Conservation (phyloP, 2,797 vertebrate species). For the Novumbra hubbsi region DNA sequence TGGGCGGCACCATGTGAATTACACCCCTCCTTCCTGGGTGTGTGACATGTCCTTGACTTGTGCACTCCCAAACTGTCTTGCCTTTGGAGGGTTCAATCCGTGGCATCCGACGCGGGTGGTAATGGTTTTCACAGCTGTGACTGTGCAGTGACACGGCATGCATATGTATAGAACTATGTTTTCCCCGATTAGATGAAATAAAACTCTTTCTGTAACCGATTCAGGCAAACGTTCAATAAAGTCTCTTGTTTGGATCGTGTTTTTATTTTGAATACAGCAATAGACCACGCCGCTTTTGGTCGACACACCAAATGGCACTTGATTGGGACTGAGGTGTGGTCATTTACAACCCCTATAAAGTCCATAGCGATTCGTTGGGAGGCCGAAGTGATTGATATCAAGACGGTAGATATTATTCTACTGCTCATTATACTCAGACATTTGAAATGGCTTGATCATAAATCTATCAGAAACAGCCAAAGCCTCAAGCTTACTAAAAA, state of each 20-base stretch:
- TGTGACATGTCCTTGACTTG: constrained; percentile 59
- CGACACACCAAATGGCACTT: not conserved
- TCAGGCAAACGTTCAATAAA: constrained; percentile 75
- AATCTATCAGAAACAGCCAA: too few species aligned
- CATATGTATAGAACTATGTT: constrained; percentile 71
- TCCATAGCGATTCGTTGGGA: constrained; percentile 3
- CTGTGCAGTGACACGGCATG: constrained; percentile 77
- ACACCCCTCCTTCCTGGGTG: constrained; percentile 52
- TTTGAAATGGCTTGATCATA: not conserved
- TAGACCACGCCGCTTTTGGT: not conserved
- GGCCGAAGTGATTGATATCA: not conserved
- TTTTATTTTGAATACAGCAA: constrained; percentile 36
- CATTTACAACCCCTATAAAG: constrained; percentile 2
- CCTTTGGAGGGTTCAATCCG: constrained; percentile 65
- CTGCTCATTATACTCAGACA: not conserved
- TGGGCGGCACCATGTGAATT: constrained; percentile 44
- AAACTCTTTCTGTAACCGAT: constrained; percentile 71
- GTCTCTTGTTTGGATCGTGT: constrained; percentile 70
- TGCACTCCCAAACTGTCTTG: constrained; percentile 65
- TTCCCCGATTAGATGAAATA: constrained; percentile 62
- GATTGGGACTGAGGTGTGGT: not conserved
- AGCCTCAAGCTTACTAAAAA: too few species aligned
- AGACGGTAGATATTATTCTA: not conserved
- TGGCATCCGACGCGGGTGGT: constrained; percentile 61
- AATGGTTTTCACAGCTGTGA: constrained; percentile 74